Conservation (phyloP, 2,797 vertebrate species). For the Cyclura pinguis region DNA sequence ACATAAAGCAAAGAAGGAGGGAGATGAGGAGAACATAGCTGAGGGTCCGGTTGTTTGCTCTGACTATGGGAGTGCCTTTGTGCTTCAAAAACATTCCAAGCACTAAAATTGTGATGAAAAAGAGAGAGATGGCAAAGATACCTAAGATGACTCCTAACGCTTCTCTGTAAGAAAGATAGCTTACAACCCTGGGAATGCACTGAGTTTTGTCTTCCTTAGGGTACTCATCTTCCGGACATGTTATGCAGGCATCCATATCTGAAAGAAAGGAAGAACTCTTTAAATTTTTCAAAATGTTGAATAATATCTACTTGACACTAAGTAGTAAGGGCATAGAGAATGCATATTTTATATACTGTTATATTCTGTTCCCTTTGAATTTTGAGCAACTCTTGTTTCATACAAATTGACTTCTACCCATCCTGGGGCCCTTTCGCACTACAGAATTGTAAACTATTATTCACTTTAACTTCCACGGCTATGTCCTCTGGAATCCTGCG, state of each 20-base stretch:
- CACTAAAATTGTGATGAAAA: background rate
- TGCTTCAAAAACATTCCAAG: background rate
- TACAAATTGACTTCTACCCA: too few species aligned
- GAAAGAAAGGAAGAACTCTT: background rate
- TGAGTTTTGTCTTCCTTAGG: background rate
- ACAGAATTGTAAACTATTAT: too few species aligned
- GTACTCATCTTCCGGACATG: background rate
- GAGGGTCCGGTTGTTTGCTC: background rate
- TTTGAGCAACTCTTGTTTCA: too few species aligned
- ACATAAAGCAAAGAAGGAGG: background rate
- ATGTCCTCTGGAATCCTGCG: too few species aligned
- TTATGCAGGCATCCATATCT: conserved; percentile 3
- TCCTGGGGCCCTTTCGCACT: too few species aligned
- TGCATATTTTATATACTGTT: too few species aligned
- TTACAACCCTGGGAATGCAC: background rate
- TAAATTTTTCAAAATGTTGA: background rate
- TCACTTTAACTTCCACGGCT: too few species aligned
- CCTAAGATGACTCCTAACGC: background rate
- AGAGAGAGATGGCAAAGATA: too few species aligned
- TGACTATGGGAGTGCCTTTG: background rate
- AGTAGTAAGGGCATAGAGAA: too few species aligned
- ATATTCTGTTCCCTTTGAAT: too few species aligned
- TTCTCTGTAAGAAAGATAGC: background rate
- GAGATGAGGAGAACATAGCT: background rate
- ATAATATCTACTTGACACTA: too few species aligned